These are phyloP conservation scores for Pseudopipra pipra DNA, from an alignment of 2,113 vertebrate species.

Conservation along the genomic window DNA sequence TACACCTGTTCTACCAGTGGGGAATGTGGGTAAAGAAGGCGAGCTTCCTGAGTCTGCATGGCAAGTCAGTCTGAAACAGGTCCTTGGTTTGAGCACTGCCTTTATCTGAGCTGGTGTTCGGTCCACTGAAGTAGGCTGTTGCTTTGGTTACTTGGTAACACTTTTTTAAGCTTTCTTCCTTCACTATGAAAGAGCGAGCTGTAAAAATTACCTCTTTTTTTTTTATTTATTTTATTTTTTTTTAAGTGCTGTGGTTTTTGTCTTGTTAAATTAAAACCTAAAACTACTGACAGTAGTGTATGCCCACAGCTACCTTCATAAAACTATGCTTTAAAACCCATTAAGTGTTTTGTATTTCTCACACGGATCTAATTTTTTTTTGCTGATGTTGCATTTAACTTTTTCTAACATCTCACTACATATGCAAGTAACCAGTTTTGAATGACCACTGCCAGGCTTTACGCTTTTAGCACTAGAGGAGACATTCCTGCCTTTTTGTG, in stretches of 20 bases:
- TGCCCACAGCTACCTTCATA: neutral
- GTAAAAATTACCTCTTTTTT: neutral
- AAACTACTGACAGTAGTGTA: neutral
- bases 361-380: constrained; percentile 23
- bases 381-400: constrained; percentile 39
- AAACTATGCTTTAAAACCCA: constrained; percentile 4
- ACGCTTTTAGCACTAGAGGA: neutral
- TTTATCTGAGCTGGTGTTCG: neutral
- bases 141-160: neutral
- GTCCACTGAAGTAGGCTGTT: neutral
- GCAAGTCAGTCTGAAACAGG: neutral
- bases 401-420: constrained; percentile 17
- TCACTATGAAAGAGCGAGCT: neutral
- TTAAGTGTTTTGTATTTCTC: constrained; percentile 46
- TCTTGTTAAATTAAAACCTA: neutral
- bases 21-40: neutral
- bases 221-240: neutral
- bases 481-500: neutral
- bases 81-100: neutral
- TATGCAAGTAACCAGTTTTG: neutral
- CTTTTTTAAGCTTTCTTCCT: neutral
- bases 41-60: fast-evolving
- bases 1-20: neutral
- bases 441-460: constrained; percentile 31
- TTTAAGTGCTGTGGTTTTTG: neutral